Base-by-base conservation (phyloP, 2,113 vertebrate species). In the Bolborhynchus lineola region DNA sequence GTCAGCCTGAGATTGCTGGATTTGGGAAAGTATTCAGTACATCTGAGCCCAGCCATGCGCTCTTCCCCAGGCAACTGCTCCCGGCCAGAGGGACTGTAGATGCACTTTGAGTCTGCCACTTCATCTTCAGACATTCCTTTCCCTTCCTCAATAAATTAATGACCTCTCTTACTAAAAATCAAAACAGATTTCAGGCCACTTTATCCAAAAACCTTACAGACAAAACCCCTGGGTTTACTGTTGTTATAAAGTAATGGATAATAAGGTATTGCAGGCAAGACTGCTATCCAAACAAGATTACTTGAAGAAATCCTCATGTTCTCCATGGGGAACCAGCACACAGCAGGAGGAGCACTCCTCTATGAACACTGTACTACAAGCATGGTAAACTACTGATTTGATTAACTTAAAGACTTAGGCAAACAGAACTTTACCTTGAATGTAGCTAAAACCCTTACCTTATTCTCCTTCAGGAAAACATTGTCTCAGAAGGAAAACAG, bases 21-120 rank as follows among this genome's bases (percentile, higher is more conserved):
- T 39, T 9, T 33, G 28, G 23, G 21, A 33, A 10, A 71, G 35
- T 1, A 16, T 4, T 33, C 59, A 53, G 46, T 23, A 44, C 24
- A 3, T 2, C 0, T 0, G 28, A 41, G 21, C 49, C 67, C 55
- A 55, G 3, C 19, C 23, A 63, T 52, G 75, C 0, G 0, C 49
- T 44, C 49, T 50, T 84, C n/a, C 42, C 25, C 29, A 50, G 42
- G n/a, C n/a, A 68, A 20, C 60, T 33, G 50, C 25, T 64, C 60
- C 55, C 11, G 28, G 77, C 19, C 37, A 63, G 11, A 37, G n/a
- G 46, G 23, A 91, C 52, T 1, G 6, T 0, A 26, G 28, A 57
- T 14, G 2, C 20, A 72, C 52, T 37, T 8, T 3, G 18, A 49
- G 12, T 23, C 25, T 89, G 84, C 29, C 78, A 59, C 31, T 55